These are phyloP conservation scores for Halictus ligatus DNA, from an alignment of 2,888 invertebrate genomes.

Conservation along the genomic window DNA sequence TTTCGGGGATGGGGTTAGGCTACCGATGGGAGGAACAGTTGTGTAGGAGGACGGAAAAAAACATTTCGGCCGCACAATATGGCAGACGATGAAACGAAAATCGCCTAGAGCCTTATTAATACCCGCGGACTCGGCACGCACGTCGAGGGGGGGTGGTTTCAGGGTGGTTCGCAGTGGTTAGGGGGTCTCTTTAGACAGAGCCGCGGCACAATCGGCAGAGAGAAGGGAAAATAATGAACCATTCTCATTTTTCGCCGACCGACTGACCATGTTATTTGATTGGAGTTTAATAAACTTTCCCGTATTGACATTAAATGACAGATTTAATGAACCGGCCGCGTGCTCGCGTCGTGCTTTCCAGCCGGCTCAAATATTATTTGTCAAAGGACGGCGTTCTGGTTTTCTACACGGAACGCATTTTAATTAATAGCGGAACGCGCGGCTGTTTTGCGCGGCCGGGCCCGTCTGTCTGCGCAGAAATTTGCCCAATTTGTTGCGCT, in stretches of 20 bases:
- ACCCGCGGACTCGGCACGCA: conserved; percentile 3
- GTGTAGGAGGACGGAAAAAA: conserved; percentile 16
- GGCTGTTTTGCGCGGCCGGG: neutral
- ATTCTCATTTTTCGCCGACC: conserved; percentile 48
- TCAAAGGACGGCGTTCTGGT: conserved; percentile 8
- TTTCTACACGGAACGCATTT: conserved; percentile 11
- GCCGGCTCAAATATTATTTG: conserved; percentile 19
- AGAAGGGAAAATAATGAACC: conserved; percentile 56
- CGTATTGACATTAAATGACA: conserved; percentile 21
- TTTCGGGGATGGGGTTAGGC: conserved; percentile 46
- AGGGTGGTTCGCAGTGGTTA: neutral
- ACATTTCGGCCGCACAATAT: conserved; percentile 56
- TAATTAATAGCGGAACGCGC: conserved; percentile 35
- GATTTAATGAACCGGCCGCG: conserved; percentile 34
- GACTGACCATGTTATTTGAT: conserved; percentile 28
- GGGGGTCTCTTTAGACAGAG: neutral
- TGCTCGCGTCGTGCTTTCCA: neutral
- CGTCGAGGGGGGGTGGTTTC: neutral
- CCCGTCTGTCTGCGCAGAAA: neutral
- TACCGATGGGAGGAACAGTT: conserved; percentile 27
- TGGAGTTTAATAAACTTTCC: conserved; percentile 50
- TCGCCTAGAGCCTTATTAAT: conserved; percentile 50
- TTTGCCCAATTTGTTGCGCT: conserved; percentile 3
- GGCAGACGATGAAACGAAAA: conserved; percentile 49
- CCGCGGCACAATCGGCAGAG: conserved; percentile 25